phyloP scores from a whole-genome alignment of 2,797 vertebrate genomes.

The Hypotaenidia philippensis region DNA sequence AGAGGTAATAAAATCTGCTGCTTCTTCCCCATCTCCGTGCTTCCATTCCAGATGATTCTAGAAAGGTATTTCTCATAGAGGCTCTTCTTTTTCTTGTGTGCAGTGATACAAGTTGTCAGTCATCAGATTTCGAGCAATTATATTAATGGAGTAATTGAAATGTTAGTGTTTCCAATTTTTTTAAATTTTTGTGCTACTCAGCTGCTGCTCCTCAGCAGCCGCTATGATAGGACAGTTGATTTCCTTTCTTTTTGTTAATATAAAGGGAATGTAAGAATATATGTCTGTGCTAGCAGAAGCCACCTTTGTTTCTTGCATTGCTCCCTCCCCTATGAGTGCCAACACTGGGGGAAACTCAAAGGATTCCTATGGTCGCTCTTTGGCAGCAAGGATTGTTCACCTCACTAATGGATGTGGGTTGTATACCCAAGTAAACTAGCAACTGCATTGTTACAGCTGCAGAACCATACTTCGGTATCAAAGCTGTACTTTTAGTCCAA shows the following conservation, averaged over 20 bases:
- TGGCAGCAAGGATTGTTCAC: neutral
- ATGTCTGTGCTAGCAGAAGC: neutral
- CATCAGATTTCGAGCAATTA: neutral
- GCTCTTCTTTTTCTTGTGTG: neutral
- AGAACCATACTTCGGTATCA: neutral
- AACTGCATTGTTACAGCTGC: neutral
- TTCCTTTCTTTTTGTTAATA: neutral
- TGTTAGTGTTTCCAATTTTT: neutral
- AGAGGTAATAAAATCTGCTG: neutral
- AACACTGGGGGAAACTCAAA: neutral
- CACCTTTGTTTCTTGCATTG: neutral
- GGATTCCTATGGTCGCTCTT: neutral
- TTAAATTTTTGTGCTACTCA: neutral
- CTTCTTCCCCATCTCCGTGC: neutral
- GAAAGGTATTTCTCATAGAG: neutral
- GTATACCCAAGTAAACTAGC: neutral
- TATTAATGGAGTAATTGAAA: neutral
- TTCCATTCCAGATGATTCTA: neutral
- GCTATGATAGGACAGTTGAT: neutral
- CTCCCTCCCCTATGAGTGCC: rapidly evolving
- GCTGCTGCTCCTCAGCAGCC: neutral
- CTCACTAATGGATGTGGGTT: neutral
- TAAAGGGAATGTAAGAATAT: neutral
- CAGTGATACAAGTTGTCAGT: neutral
- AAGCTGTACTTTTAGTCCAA: neutral